A percentile compares a stretch with the other conserved stretches of the same genome.
Conservation (phyloP, 2,888 invertebrate species). For the Escarpia spicata region DNA sequence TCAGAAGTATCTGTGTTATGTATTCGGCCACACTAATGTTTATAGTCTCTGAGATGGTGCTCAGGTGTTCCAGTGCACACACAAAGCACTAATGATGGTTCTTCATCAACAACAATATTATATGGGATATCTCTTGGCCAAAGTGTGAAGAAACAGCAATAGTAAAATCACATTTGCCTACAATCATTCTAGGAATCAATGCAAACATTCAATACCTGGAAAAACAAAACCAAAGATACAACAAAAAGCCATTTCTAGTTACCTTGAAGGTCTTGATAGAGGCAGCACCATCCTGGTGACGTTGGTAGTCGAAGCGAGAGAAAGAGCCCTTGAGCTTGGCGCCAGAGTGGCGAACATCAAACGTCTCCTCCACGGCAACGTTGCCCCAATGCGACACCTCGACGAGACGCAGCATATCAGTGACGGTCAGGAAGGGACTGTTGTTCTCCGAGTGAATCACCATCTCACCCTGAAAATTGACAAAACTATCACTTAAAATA, state of each 20-base stretch:
- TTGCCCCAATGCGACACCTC: conserved; percentile 99
- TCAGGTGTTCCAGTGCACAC: not conserved
- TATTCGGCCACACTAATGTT: not conserved
- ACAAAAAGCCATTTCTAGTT: conserved; percentile 19
- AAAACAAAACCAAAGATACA: not conserved
- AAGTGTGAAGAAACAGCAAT: not conserved
- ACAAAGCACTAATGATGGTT: not conserved
- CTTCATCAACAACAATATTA: too few species aligned
- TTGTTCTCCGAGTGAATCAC: conserved; percentile 95
- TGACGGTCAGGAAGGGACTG: conserved; percentile 93
- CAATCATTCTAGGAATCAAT: not conserved
- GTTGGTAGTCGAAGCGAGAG: conserved; percentile 96
- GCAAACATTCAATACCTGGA: not conserved
- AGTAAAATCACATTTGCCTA: not conserved
- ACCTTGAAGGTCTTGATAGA: conserved; percentile 92
- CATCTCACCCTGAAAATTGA: conserved; percentile 71
- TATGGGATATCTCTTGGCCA: not conserved
- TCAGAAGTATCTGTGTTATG: not conserved
- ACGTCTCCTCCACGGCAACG: conserved; percentile 93
- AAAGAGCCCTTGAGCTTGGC: conserved; percentile 93
- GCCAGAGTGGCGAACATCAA: conserved; percentile 91
- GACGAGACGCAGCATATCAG: conserved; percentile 83
- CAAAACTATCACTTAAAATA: not conserved
- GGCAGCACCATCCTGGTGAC: conserved; percentile 86
- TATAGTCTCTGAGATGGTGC: not conserved